Percentiles rank a stretch among this genome's conserved stretches.
Conservation (phyloP, 2,113 vertebrate genomes). For the Isurus oxyrinchus region DNA sequence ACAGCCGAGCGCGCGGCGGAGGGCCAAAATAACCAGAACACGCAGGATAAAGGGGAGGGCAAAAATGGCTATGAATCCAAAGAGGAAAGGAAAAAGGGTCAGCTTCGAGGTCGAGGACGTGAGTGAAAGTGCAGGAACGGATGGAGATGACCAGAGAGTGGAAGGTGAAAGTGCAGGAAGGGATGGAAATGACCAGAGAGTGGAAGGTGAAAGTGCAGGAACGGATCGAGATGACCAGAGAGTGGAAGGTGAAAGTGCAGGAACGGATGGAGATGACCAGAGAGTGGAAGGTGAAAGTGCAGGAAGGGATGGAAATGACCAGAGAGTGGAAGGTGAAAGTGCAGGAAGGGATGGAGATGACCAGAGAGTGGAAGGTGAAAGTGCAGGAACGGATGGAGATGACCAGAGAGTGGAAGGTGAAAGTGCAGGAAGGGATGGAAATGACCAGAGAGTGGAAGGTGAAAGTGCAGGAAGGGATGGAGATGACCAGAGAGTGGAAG, state of each 20-base stretch:
- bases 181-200: neutral
- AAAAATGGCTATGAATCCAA: conserved; percentile 40
- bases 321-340: neutral
- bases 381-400: neutral
- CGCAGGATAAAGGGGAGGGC: conserved; percentile 48
- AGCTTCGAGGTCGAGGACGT: neutral
- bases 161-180: neutral
- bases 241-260: too few relatives aligned
- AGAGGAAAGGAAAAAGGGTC: conserved; percentile 36
- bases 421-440: neutral
- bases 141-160: neutral
- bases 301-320: neutral
- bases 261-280: neutral
- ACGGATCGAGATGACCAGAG: too few relatives aligned
- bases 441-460: neutral
- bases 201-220: neutral
- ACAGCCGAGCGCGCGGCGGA: neutral
- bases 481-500: neutral
- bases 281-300: neutral
- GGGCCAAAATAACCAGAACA: conserved; percentile 20
- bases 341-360: neutral
- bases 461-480: neutral
- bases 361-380: neutral
- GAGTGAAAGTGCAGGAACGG: neutral
- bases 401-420: neutral